phyloP scores from a whole-genome alignment of 1,140 invertebrate genomes.

The Phthorimaea operculella region DNA sequence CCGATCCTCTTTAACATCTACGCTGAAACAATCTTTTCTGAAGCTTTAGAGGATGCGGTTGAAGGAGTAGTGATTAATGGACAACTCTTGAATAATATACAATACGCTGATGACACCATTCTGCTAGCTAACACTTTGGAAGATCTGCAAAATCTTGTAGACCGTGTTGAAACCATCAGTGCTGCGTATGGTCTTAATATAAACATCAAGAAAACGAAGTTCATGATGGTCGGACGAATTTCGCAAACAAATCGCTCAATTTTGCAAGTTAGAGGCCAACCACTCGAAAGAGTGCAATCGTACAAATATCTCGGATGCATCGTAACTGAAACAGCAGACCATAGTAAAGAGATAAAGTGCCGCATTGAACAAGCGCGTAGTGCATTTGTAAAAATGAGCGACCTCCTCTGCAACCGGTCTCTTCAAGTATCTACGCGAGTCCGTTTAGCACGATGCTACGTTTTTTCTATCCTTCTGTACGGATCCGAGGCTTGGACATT shows the following conservation, averaged over 20 bases:
- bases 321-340: not conserved
- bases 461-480: not conserved
- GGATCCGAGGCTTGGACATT: not conserved
- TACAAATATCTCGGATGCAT: not conserved
- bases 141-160: not conserved
- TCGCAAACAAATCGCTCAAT: not conserved
- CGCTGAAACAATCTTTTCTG: not conserved
- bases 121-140: not conserved
- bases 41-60: not conserved
- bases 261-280: not conserved
- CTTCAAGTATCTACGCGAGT: not conserved
- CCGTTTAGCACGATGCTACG: not conserved
- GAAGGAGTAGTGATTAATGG: not conserved
- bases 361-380: not conserved
- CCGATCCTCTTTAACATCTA: slow-evolving; percentile 2
- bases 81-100: not conserved
- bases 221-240: not conserved
- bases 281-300: not conserved
- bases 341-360: not conserved
- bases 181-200: not conserved
- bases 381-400: not conserved
- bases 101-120: not conserved
- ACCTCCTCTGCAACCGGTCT: not conserved
- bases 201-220: not conserved
- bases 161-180: not conserved